phyloP scores from a whole-genome alignment of 2,797 vertebrate species.

The Hippocampus kuda region DNA sequence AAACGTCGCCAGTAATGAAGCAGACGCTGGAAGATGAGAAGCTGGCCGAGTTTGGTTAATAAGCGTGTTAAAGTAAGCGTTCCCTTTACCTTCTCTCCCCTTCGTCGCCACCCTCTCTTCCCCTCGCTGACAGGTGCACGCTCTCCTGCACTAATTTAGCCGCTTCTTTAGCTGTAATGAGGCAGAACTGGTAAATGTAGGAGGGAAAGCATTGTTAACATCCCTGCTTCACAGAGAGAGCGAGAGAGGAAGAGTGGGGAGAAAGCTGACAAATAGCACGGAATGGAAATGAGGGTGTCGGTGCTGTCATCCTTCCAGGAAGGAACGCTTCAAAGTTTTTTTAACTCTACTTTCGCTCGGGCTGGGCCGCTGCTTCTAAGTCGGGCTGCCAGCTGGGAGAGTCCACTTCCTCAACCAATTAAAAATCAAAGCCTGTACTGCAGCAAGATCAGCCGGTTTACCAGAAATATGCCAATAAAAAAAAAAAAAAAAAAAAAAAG shows the following conservation, averaged over 20 bases:
- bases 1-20: slow-evolving; percentile 7
- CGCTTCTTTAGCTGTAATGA: slow-evolving; percentile 67
- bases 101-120: slow-evolving; percentile 9
- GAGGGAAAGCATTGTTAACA: slow-evolving; percentile 65
- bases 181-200: slow-evolving; percentile 68
- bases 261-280: slow-evolving; percentile 52
- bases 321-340: slow-evolving; percentile 39
- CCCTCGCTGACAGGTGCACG: slow-evolving; percentile 55
- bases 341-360: slow-evolving; percentile 26
- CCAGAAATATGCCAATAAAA: slow-evolving; percentile 18
- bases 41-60: slow-evolving; percentile 4
- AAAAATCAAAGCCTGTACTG: slow-evolving; percentile 47
- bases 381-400: slow-evolving; percentile 29
- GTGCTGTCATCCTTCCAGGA: slow-evolving; percentile 53
- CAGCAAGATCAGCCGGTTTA: slow-evolving; percentile 38
- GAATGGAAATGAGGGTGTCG: slow-evolving; percentile 55
- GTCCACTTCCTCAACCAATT: slow-evolving; percentile 57
- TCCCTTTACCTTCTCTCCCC: slow-evolving; percentile 7
- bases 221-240: slow-evolving; percentile 55
- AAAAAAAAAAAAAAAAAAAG: slow-evolving; percentile 21
- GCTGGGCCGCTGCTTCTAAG: slow-evolving; percentile 38
- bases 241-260: slow-evolving; percentile 17
- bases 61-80: slow-evolving; percentile 7
- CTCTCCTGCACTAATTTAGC: slow-evolving; percentile 60
- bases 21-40: slow-evolving; percentile 6